Conservation (phyloP, 1,140 invertebrate genomes). For the Eubasilissa regina region DNA sequence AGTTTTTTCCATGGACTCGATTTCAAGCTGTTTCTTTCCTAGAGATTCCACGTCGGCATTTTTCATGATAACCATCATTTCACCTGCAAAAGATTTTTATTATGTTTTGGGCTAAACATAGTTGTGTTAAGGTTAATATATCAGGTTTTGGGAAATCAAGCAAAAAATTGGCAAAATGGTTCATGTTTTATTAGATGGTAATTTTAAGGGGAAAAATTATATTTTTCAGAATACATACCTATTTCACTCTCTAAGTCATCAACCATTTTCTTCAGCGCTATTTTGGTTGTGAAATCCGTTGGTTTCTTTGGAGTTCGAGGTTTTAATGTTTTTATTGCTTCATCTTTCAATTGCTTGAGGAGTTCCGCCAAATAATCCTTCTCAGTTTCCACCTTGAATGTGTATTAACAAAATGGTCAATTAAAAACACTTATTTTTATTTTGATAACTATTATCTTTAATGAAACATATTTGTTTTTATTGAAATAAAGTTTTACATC, state of each 20-base stretch:
- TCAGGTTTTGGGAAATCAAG: no score
- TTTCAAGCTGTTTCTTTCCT: conserved; percentile 69
- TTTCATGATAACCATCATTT: conserved; percentile 77
- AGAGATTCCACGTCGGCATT: conserved; percentile 73
- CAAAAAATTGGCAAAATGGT: no score
- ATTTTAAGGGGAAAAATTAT: conserved; percentile 9
- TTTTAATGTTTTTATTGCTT: conserved; percentile 76
- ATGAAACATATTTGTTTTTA: no score
- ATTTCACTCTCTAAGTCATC: conserved; percentile 87
- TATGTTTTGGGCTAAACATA: no score
- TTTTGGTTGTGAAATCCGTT: conserved; percentile 79
- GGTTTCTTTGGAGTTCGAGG: conserved; percentile 79
- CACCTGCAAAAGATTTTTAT: conserved; percentile 67
- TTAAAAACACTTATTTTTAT: no score
- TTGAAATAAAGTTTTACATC: no score
- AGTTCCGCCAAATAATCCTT: conserved; percentile 74
- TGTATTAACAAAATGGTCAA: background rate
- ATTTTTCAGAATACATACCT: conserved; percentile 67
- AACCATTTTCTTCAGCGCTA: conserved; percentile 84
- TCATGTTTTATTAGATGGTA: no score
- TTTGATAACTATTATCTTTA: no score
- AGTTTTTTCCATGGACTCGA: conserved; percentile 67
- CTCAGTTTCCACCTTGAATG: conserved; percentile 74
- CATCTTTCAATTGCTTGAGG: conserved; percentile 76
- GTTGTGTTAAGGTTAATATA: no score